Percentiles rank a stretch among this genome's conserved stretches.
Conservation (phyloP, 2,797 vertebrate genomes). For the Characodon lateralis region DNA sequence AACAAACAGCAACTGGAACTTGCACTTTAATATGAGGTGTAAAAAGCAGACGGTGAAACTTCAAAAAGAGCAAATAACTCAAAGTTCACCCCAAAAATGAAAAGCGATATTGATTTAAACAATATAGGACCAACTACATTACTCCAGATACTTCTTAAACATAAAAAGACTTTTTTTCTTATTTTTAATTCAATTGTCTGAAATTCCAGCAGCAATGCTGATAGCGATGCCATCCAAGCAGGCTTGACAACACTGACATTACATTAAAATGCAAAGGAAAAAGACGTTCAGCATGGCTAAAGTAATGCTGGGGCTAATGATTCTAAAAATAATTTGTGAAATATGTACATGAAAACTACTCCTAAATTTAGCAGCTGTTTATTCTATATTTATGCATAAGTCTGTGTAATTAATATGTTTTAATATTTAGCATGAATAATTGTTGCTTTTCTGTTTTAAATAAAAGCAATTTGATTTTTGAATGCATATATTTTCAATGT, state of each 20-base stretch:
- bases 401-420: neutral
- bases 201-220: neutral
- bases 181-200: neutral
- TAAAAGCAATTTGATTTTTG: neutral
- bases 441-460: neutral
- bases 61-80: neutral
- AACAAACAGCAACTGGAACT: constrained; percentile 3
- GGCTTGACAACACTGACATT: too few species aligned
- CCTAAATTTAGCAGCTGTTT: neutral
- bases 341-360: too few species aligned
- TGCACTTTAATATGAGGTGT: neutral
- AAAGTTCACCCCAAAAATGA: neutral
- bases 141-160: too few species aligned
- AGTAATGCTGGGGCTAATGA: too few species aligned
- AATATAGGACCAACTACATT: neutral
- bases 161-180: too few species aligned
- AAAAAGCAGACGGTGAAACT: neutral
- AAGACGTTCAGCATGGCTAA: too few species aligned
- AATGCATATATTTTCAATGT: neutral
- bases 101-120: neutral
- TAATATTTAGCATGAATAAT: neutral
- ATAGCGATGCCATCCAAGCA: neutral
- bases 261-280: too few species aligned
- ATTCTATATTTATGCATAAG: neutral
- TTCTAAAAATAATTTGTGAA: too few species aligned